Evolutionary conservation across 2,113 vertebrate genomes (phyloP), one percentile per base, ranked within the genome.

Genomic region (Mustela nigripes): DNA sequence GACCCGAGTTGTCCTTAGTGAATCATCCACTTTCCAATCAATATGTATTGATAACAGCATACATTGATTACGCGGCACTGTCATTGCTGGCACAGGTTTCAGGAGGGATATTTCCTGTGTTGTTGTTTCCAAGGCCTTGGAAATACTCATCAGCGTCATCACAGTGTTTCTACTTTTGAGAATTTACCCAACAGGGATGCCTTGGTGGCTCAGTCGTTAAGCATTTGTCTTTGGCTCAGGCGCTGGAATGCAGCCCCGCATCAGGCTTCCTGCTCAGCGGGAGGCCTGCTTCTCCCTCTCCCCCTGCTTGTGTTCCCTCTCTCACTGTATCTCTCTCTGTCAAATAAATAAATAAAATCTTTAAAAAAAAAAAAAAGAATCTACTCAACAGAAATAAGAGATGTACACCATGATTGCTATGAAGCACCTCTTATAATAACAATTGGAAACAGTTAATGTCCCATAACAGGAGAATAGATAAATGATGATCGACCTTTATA

Each of bases 41-140:
- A 0, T 42, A 26, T 5, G 10, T 21, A 48, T 9, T 16, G 19
- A 62, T 16, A 93, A 56, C 31, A 42, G 31, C 69, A 73, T 5
- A 76, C 33, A 63, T 33, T 81, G 71, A 31, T 42, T 2, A 22
- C 1, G 4, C 31, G 2, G 16, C 11, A 33, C 12, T 2, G 0
- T 0, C 22, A 28, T 2, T 14, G 6, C 53, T 0, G 0, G 1
- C 15, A 1, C n/a, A n/a, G n/a, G 45, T 71, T 48, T 62, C 71
- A 39, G 42, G 10, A 53, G 1, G 50, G 56, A 21, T 0, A 7
- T 15, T 53, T 24, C 19, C 60, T 65, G n/a, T 36, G 67, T 69
- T n/a, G 28, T 65, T 65, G 62, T 12, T 69, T 50, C 33, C 11
- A 62, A 22, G 42, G 16, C 22, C 74, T 95, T 62, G 36, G 39